Conservation (phyloP, 2,888 invertebrate genomes). For the Ennomos fuscantarius region DNA sequence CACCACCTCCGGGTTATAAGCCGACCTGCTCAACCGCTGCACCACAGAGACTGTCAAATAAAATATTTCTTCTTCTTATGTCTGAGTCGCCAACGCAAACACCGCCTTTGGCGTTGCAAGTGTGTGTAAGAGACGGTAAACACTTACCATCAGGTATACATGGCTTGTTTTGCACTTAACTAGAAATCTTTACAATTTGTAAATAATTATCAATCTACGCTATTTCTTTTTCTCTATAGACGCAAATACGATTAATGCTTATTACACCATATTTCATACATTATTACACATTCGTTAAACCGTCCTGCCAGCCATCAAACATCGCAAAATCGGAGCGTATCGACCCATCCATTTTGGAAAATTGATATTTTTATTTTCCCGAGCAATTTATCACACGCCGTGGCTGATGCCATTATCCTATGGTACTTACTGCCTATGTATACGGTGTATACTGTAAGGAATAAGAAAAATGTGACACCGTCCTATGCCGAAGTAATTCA, state of each 20-base stretch:
- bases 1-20: no score
- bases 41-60: no score
- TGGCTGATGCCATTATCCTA: slow-evolving; percentile 29
- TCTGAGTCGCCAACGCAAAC: no score
- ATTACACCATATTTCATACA: slow-evolving; percentile 26
- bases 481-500: no score
- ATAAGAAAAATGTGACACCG: background rate
- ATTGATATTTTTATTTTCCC: slow-evolving; percentile 39
- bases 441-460: slow-evolving; percentile 3
- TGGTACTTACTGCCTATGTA: background rate
- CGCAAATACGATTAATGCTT: slow-evolving; percentile 19
- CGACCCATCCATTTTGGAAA: slow-evolving; percentile 46
- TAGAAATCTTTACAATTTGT: no score
- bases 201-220: no score
- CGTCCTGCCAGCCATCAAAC: slow-evolving; percentile 19
- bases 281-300: slow-evolving; percentile 25
- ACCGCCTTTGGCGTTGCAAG: no score
- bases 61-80: no score
- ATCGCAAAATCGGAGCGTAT: slow-evolving; percentile 18
- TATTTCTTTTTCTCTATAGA: slow-evolving; percentile 7
- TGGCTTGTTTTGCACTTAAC: no score
- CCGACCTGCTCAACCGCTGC: no score
- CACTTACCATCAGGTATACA: no score
- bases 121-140: no score
- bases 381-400: slow-evolving; percentile 38